Conservation (phyloP, 2,888 invertebrate species). For the Operophtera brumata region DNA sequence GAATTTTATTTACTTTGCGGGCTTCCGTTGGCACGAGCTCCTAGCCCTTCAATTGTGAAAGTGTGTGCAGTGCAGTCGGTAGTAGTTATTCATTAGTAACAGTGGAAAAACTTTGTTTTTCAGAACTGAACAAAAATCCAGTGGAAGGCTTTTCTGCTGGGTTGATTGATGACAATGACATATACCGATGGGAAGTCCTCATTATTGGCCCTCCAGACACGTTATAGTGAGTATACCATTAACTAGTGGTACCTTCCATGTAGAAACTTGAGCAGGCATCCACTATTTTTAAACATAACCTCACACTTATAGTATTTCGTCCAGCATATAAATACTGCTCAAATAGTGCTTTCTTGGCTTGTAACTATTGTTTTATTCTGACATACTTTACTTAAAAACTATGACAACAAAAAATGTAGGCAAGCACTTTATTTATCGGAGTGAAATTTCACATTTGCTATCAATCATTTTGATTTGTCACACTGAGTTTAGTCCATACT, state of each 20-base stretch:
- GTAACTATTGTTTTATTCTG: background rate
- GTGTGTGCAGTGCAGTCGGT: constrained; percentile 4
- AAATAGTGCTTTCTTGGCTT: background rate
- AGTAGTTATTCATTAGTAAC: constrained; percentile 1
- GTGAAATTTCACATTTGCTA: no score
- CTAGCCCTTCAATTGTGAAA: constrained; percentile 8
- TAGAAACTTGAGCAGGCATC: constrained; percentile 9
- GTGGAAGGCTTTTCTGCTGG: constrained; percentile 99
- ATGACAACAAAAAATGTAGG: no score
- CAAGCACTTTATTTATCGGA: no score
- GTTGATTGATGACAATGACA: constrained; percentile 99
- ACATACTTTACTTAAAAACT: no score
- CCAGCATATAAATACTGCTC: background rate
- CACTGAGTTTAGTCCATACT: no score
- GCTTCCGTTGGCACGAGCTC: constrained; percentile 50
- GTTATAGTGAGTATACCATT: constrained; percentile 90
- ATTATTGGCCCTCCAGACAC: constrained; percentile 99
- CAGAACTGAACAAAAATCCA: constrained; percentile 99
- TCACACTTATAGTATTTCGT: constrained; percentile 21
- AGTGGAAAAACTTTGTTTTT: constrained; percentile 54
- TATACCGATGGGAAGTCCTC: constrained; percentile 99
- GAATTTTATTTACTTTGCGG: constrained; percentile 37
- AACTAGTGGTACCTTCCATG: background rate
- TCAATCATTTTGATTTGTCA: no score
- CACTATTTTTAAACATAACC: constrained; percentile 37